phyloP scores from a whole-genome alignment of 2,888 invertebrate species.

The Scotopteryx bipunctaria region DNA sequence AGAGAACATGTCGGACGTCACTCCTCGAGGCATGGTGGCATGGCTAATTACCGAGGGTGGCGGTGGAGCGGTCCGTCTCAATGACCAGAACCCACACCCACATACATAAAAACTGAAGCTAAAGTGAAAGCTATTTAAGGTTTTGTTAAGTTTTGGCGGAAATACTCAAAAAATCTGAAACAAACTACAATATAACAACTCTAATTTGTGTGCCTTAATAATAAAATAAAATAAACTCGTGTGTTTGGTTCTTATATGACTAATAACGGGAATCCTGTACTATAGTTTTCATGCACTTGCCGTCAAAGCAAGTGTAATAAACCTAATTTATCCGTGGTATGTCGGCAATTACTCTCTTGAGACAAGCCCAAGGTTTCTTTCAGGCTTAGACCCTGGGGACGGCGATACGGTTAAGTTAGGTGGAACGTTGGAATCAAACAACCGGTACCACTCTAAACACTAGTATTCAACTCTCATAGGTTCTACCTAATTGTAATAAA shows the following conservation, averaged over 20 bases:
- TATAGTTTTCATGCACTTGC: constrained; percentile 71
- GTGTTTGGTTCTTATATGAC: too few species aligned
- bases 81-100: constrained; percentile 31
- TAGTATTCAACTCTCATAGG: too few species aligned
- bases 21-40: constrained; percentile 33
- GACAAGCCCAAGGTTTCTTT: constrained; percentile 45
- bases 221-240: too few species aligned
- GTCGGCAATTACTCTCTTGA: constrained; percentile 62
- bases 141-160: neutral
- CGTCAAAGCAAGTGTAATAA: constrained; percentile 69
- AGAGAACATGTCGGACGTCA: constrained; percentile 43
- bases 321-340: constrained; percentile 73
- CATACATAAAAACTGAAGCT: constrained; percentile 28
- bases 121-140: constrained; percentile 13
- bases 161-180: neutral
- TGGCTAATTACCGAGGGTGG: constrained; percentile 55
- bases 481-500: too few species aligned
- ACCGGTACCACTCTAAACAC: neutral
- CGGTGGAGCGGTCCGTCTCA: constrained; percentile 31
- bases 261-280: constrained; percentile 42
- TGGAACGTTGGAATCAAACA: constrained; percentile 52
- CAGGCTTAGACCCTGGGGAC: constrained; percentile 23
- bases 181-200: neutral
- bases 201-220: neutral
- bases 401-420: constrained; percentile 44